Conservation (phyloP, 1,140 invertebrate species). For the Drosophila dunni region DNA sequence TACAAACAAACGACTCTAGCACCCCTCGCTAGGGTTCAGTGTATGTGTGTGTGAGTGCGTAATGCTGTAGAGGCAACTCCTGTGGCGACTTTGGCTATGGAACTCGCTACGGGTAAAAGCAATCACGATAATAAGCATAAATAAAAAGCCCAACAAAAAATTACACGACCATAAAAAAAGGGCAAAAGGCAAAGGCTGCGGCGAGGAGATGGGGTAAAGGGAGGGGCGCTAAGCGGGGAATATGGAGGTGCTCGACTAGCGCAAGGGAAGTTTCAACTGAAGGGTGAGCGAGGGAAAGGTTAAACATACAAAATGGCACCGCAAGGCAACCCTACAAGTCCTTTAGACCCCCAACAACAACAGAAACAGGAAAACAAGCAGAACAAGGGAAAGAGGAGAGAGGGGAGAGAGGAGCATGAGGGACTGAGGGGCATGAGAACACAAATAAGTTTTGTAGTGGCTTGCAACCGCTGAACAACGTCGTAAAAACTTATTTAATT, state of each 20-base stretch:
- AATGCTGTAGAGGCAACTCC: constrained; percentile 24
- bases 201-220: background rate
- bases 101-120: constrained; percentile 48
- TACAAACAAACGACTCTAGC: background rate
- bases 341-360: constrained; percentile 27
- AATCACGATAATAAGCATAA: constrained; percentile 82
- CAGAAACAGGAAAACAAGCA: constrained; percentile 10
- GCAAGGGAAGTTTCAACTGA: constrained; percentile 1
- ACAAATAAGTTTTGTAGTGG: constrained; percentile 81
- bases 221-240: background rate
- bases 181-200: constrained; percentile 57
- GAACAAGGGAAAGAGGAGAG: constrained; percentile 3
- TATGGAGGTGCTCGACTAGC: too few relatives aligned
- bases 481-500: constrained; percentile 83
- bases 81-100: constrained; percentile 20
- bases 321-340: constrained; percentile 39
- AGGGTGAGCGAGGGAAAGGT: background rate
- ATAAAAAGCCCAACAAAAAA: constrained; percentile 78
- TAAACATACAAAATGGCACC: constrained; percentile 41
- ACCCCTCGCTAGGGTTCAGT: background rate
- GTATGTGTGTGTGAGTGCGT: constrained; percentile 29
- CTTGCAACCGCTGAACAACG: constrained; percentile 75
- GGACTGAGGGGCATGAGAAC: constrained; percentile 43
- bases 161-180: constrained; percentile 78
- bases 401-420: too few relatives aligned